Conservation (phyloP, 2,113 vertebrate species). For the Chloropsis cyanopogon region DNA sequence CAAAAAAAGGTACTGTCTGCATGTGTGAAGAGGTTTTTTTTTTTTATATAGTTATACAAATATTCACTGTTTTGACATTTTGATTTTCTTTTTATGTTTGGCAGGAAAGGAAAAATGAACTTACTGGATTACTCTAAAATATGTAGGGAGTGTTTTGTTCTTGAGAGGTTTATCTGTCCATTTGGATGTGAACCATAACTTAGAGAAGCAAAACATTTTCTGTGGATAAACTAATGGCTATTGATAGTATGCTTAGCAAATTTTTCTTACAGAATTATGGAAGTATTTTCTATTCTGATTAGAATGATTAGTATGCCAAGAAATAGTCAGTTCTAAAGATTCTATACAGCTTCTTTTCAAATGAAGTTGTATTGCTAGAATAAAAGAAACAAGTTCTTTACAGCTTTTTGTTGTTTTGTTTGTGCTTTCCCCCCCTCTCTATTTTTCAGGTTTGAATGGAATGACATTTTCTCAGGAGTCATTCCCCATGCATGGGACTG, state of each 20-base stretch:
- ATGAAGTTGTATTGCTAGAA: not conserved
- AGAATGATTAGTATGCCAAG: not conserved
- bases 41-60: not conserved
- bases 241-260: not conserved
- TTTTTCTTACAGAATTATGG: not conserved
- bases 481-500: not conserved
- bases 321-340: not conserved
- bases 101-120: not conserved
- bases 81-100: not conserved
- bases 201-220: not conserved
- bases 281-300: not conserved
- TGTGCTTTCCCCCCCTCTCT: rapidly evolving
- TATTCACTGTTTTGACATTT: not conserved
- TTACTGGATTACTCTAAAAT: not conserved
- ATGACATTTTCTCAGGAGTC: not conserved
- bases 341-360: not conserved
- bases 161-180: not conserved
- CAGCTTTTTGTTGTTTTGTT: not conserved
- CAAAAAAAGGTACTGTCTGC: not conserved
- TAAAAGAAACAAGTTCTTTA: not conserved
- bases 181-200: not conserved
- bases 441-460: not conserved
- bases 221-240: not conserved
- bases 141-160: not conserved
- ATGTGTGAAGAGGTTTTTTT: not conserved